Percentiles rank a stretch among this genome's conserved stretches.
phyloP scores from a whole-genome alignment of 2,888 invertebrate species.

The Pollenia angustigena region DNA sequence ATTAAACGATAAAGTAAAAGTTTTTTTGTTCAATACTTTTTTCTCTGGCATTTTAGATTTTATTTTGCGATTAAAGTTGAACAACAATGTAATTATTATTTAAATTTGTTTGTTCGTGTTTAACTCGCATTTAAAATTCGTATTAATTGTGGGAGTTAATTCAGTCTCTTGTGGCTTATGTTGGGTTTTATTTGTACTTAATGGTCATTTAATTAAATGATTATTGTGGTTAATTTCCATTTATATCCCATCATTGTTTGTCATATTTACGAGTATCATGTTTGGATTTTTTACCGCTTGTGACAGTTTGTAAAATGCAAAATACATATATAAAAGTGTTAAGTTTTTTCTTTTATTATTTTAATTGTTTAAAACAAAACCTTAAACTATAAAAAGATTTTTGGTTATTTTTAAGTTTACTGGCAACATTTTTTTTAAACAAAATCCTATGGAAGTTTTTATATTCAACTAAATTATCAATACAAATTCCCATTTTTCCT shows the following conservation, averaged over 20 bases:
- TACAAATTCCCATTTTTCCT: too few relatives aligned
- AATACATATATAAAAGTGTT: neutral
- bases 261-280: constrained; percentile 2
- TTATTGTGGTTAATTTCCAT: constrained; percentile 41
- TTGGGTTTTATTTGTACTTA: neutral
- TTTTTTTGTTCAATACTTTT: neutral
- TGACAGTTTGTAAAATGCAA: neutral
- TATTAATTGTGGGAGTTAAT: constrained; percentile 49
- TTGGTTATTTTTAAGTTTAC: too few relatives aligned
- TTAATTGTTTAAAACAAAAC: too few relatives aligned
- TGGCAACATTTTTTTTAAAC: too few relatives aligned
- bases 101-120: neutral
- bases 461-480: too few relatives aligned
- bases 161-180: neutral
- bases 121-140: neutral
- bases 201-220: constrained; percentile 36
- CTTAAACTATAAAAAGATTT: too few relatives aligned
- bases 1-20: constrained; percentile 2
- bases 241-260: neutral
- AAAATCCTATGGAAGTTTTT: too few relatives aligned
- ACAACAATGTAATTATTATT: neutral
- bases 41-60: neutral
- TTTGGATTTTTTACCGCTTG: constrained; percentile 13
- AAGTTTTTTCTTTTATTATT: too few relatives aligned
- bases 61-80: constrained; percentile 1